A percentile compares a stretch with the other conserved stretches of the same genome.
Evolutionary conservation across 2,888 invertebrate genomes (phyloP).

Genomic region (Siphonodentalium dalli): DNA sequence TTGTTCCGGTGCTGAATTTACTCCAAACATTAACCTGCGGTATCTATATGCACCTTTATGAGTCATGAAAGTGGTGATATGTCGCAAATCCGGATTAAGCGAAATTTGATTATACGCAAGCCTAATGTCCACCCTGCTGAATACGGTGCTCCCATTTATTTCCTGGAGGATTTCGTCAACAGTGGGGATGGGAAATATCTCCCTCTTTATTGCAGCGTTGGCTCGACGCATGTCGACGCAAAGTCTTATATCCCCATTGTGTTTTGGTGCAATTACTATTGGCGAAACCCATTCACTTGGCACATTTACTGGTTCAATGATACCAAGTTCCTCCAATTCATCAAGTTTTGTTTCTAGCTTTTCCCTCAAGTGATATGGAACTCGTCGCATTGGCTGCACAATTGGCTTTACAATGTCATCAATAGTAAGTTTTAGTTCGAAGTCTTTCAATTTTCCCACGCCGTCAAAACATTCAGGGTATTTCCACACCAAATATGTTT

Average conservation of each 20-base stretch:
- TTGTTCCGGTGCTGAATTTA: background rate
- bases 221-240: constrained; percentile 1
- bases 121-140: background rate
- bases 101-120: too few species aligned
- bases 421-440: constrained; percentile 1
- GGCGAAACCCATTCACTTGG: background rate
- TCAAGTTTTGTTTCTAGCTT: background rate
- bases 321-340: background rate
- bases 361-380: background rate
- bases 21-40: background rate
- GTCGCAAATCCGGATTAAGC: background rate
- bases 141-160: background rate
- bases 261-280: background rate
- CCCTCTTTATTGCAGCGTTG: background rate
- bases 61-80: constrained; percentile 2
- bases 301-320: background rate
- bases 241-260: background rate
- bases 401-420: background rate
- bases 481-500: too few species aligned
- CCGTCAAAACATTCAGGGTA: too few species aligned
- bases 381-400: background rate
- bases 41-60: background rate
- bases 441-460: constrained; percentile 4
- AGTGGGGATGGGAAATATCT: background rate
- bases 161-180: background rate